Conservation (phyloP, 2,113 vertebrate genomes). For the Heptranchias perlo region DNA sequence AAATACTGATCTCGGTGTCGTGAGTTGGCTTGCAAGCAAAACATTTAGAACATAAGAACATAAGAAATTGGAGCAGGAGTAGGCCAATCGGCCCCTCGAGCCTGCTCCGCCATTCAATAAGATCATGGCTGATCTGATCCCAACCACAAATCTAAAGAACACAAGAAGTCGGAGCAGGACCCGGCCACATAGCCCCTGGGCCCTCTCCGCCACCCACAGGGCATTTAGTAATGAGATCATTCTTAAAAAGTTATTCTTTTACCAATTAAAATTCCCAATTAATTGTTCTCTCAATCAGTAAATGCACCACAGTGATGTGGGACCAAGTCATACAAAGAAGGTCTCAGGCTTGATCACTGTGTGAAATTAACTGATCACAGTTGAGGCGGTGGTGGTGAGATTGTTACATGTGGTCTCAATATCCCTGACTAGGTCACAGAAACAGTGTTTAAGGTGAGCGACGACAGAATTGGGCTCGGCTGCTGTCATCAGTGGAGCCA, state of each 20-base stretch:
- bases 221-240: neutral
- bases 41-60: neutral
- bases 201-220: no score
- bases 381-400: neutral
- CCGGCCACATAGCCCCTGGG: no score
- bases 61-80: no score
- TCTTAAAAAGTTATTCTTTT: neutral
- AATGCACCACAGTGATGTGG: neutral
- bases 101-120: no score
- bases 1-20: neutral
- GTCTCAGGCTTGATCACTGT: neutral
- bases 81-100: no score
- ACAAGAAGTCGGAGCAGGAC: no score
- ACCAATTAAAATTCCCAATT: neutral
- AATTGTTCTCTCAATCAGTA: neutral
- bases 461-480: neutral
- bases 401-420: neutral
- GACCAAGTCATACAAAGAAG: neutral
- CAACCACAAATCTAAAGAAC: no score
- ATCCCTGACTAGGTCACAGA: neutral
- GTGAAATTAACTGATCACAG: neutral
- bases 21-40: neutral
- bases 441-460: neutral
- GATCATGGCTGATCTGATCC: no score
- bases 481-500: neutral